A percentile compares a stretch with the other conserved stretches of the same genome.
Evolutionary conservation across 2,888 invertebrate genomes (phyloP).

Genomic region (Sialis fuliginosa): DNA sequence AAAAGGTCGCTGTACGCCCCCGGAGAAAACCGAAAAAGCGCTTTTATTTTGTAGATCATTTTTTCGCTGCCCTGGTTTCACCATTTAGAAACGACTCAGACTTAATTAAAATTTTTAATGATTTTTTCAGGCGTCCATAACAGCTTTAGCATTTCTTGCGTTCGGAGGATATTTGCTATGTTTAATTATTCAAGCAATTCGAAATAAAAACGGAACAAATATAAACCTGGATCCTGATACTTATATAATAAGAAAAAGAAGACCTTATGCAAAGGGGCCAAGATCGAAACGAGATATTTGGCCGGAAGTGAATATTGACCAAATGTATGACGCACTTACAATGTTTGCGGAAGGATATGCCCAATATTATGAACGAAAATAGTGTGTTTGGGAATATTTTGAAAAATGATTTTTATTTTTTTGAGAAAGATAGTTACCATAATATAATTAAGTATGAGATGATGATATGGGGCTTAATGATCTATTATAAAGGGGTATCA

Average conservation of each 20-base stretch:
- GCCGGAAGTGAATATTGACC: conserved; percentile 23
- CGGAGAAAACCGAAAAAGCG: too few species aligned
- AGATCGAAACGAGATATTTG: conserved; percentile 16
- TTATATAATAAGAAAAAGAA: neutral
- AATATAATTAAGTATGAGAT: too few species aligned
- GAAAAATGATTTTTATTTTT: too few species aligned
- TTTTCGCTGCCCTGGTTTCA: too few species aligned
- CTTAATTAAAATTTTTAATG: too few species aligned
- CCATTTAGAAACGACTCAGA: too few species aligned
- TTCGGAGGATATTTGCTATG: conserved; percentile 72
- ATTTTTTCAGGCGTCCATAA: conserved; percentile 60
- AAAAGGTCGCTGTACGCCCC: too few species aligned
- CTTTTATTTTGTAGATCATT: too few species aligned
- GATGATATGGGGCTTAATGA: too few species aligned
- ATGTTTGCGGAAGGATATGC: conserved; percentile 38
- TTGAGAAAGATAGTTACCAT: too few species aligned
- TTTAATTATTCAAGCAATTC: conserved; percentile 56
- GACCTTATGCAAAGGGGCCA: neutral
- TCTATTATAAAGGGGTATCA: too few species aligned
- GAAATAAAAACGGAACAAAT: conserved; percentile 32
- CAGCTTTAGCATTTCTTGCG: conserved; percentile 62
- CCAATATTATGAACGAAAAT: conserved; percentile 19
- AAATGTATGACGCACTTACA: conserved; percentile 31
- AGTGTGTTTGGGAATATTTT: too few species aligned
- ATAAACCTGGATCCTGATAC: neutral